Evolutionary conservation across 2,888 invertebrate genomes (phyloP), one percentile per base, ranked within the genome.

Genomic region (Orthosia incerta): DNA sequence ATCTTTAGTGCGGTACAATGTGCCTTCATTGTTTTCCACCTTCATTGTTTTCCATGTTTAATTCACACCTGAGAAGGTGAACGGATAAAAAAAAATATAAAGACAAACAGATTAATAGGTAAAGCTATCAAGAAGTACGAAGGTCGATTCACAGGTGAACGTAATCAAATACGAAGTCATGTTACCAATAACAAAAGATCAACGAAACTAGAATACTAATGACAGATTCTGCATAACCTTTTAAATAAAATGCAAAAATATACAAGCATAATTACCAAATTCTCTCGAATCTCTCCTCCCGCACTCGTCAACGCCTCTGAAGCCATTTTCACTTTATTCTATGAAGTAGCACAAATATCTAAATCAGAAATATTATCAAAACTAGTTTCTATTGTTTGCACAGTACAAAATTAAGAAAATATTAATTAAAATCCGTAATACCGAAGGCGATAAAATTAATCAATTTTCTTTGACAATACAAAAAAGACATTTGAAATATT

Each of bases 281-380:
- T 95, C 75, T 96, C 96, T 39, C 96, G 93, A 84, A 96, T 93
- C 90, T 94, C 93, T 70, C 84, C 89, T 61, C 91, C 92, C 71
- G 93, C 83, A 85, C 84, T 90, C 66, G 89, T 79, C 84, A 95
- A 80, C 62, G 93, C 87, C 63, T 95, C 96, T 62, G 95, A 87
- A 86, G 93, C 87, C 96, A 96, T 96, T 87, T 85, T 84, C 76
- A 84, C 71, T 68, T 62, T 53, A 56, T 66, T 68, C 50, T 51
- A 50, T 60, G 12, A 73, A 71, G 23, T 60, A 60, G 23, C 48
- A 67, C 45, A 18, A 65, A 45, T 71, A 56, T 60, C n/a, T 59
- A 46, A 62, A 64, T 57, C 55, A 23, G 51, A 74, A 72, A 20
- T 59, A 26, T 45, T 51, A 71, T 46, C n/a, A 71, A 61, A 66